A percentile compares a stretch with the other conserved stretches of the same genome.
Conservation (phyloP, 2,888 invertebrate genomes). For the Hirtodrosophila trivittata region DNA sequence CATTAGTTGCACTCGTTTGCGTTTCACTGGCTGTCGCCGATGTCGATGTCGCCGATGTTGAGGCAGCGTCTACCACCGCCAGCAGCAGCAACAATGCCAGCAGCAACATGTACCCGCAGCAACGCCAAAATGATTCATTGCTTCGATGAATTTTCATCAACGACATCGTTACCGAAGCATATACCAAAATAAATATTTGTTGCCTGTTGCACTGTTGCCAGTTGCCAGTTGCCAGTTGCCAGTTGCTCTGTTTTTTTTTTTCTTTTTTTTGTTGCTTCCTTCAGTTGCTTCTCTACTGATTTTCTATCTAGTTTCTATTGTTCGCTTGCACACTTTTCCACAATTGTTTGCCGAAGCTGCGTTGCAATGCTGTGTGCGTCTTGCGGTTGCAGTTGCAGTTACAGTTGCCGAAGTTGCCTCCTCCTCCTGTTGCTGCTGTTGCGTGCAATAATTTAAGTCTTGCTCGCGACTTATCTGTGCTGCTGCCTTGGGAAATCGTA, state of each 20-base stretch:
- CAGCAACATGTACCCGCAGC: slow-evolving; percentile 65
- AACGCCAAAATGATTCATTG: slow-evolving; percentile 80
- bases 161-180: slow-evolving; percentile 80
- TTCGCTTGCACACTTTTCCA: slow-evolving; percentile 74
- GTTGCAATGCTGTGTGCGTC: slow-evolving; percentile 62
- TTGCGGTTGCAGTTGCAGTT: slow-evolving; percentile 60
- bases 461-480: slow-evolving; percentile 81
- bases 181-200: slow-evolving; percentile 59
- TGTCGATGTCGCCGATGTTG: slow-evolving; percentile 38
- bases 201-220: slow-evolving; percentile 13
- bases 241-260: slow-evolving; percentile 39
- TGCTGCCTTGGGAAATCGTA: slow-evolving; percentile 76
- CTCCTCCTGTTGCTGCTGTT: slow-evolving; percentile 48
- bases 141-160: slow-evolving; percentile 81
- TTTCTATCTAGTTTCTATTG: slow-evolving; percentile 72
- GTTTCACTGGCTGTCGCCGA: slow-evolving; percentile 56
- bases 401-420: slow-evolving; percentile 29
- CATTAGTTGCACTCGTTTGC: slow-evolving; percentile 76
- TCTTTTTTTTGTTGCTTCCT: slow-evolving; percentile 18
- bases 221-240: slow-evolving; percentile 17
- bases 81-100: slow-evolving; percentile 53
- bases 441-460: slow-evolving; percentile 81
- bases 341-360: slow-evolving; percentile 69
- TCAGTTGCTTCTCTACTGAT: slow-evolving; percentile 46
- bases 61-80: slow-evolving; percentile 35